These are phyloP conservation scores for Thalassoma bifasciatum DNA, from an alignment of 2,113 vertebrate genomes.

Conservation along the genomic window DNA sequence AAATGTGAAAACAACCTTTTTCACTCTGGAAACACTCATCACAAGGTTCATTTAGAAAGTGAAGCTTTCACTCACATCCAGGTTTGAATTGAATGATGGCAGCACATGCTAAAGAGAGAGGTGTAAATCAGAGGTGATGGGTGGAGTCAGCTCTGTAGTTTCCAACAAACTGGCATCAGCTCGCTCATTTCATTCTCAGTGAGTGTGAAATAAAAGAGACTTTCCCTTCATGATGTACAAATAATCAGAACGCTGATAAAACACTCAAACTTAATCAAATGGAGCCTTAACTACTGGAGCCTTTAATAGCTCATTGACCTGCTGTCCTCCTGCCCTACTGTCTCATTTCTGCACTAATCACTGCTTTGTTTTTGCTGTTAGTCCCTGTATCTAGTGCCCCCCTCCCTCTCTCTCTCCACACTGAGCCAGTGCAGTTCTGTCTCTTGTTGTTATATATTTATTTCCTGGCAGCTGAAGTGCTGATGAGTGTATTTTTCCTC, in stretches of 20 bases:
- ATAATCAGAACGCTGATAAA: neutral
- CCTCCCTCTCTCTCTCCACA: slow-evolving; percentile 1
- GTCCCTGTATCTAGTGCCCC: no score
- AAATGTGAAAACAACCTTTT: neutral
- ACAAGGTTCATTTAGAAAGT: neutral
- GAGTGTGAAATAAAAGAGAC: no score
- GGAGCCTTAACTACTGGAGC: neutral
- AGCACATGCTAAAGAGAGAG: neutral
- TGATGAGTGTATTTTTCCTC: slow-evolving; percentile 49
- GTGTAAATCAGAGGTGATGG: no score
- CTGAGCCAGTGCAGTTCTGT: slow-evolving; percentile 8
- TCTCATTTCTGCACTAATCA: slow-evolving; percentile 29
- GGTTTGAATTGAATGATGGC: neutral
- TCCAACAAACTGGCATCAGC: no score
- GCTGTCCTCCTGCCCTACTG: neutral
- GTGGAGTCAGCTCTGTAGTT: no score
- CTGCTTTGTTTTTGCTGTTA: neutral
- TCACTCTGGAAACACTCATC: neutral
- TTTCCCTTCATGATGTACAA: no score
- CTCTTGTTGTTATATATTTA: slow-evolving; percentile 27
- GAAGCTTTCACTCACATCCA: neutral
- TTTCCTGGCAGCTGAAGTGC: slow-evolving; percentile 40
- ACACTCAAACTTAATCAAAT: neutral
- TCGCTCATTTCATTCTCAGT: no score
- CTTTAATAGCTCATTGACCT: slow-evolving; percentile 15